Base-by-base conservation (phyloP, 2,888 invertebrate species). In the Aphidoletes aphidimyza region DNA sequence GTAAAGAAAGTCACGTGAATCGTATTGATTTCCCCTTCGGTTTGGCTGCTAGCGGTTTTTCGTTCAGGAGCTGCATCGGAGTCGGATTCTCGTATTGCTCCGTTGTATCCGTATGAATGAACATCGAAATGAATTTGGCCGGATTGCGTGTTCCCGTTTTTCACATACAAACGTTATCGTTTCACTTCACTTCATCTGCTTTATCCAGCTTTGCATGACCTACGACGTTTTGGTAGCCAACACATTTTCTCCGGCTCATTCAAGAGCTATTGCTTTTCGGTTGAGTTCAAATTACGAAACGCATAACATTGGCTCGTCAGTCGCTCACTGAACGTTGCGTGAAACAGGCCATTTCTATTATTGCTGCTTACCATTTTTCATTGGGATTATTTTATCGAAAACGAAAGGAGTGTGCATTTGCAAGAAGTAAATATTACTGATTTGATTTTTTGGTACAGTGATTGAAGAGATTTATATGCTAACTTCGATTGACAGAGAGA, bases 251-350 rank as follows among this genome's bases (percentile, higher is more conserved):
- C 69, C 69, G 69, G 14, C 47, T 54, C 54, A 6, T 3, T 30
- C 30, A 9, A 42, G 42, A 42, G 54, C 26, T 19, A 54, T 30
- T 9, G 11, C 34, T 6, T 3, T 6, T 54, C 26, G 69, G 26
- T 14, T n/a, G 26, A 30, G 69, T 30, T 69, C 30, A 69, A 30
- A 69, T 69, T 69, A 17, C 3, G 54, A 22, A 26, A 69, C 69
- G 69, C 69, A 69, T 54, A n/a, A 54, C 54, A 54, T 22, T 54
- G 54, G 54, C 69, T 69, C 69, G 69, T 30, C 69, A 69, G 69
- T 69, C 69, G 69, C 69, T 69, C 30, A 30, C 30, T 69, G 69
- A 69, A 69, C 69, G 69, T 69, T 69, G 69, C 69, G 69, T 34
- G 30, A 2, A 30, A 30, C 69, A 69, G 69, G 34, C 69, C 11